phyloP scores from a whole-genome alignment of 1,140 invertebrate species.

The Nomia melanderi region DNA sequence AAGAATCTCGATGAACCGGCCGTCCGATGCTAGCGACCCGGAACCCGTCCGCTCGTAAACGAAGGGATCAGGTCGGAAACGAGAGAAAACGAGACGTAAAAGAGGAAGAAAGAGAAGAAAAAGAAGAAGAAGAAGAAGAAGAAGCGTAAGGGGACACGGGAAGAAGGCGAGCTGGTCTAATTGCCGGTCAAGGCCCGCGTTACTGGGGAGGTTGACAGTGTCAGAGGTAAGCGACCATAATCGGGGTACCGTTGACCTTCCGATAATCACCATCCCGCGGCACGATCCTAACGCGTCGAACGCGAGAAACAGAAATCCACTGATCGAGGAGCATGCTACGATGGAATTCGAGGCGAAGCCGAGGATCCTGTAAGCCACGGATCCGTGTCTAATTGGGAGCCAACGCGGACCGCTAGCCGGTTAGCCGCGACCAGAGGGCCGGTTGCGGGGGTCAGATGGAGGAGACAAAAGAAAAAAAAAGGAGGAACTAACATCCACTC shows the following conservation, averaged over 20 bases:
- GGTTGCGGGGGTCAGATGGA: neutral
- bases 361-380: no score
- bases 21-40: no score
- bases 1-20: neutral
- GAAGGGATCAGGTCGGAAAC: no score
- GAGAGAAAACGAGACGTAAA: neutral
- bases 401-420: no score
- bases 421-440: no score
- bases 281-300: neutral
- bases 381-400: no score
- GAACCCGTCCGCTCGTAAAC: constrained; percentile 5
- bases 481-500: constrained; percentile 65
- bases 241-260: neutral
- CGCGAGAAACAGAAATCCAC: no score
- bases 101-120: neutral
- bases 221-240: constrained; percentile 25
- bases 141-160: no score
- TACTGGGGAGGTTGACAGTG: constrained; percentile 14
- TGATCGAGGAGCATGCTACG: no score
- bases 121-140: no score
- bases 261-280: neutral
- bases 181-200: constrained; percentile 1
- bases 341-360: no score
- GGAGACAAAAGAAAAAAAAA: constrained; percentile 29
- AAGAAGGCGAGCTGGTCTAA: neutral